Evolutionary conservation across 2,113 vertebrate genomes (phyloP).

Genomic region (Donacobius atricapilla): DNA sequence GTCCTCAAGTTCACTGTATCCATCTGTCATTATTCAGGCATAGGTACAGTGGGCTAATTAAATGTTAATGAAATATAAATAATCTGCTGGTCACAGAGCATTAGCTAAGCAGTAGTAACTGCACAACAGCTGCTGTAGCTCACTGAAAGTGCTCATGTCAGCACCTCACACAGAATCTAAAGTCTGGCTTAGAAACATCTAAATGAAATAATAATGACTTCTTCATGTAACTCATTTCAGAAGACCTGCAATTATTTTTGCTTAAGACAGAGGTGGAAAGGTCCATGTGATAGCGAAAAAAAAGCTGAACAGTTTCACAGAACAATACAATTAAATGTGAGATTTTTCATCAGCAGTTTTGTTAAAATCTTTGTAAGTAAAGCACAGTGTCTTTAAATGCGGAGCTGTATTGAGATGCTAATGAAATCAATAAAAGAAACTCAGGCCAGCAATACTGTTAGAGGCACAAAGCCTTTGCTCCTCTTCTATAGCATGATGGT

Average conservation of each 20-base stretch:
- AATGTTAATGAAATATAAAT: constrained; percentile 73
- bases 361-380: background rate
- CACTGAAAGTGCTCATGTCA: constrained; percentile 52
- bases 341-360: background rate
- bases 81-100: constrained; percentile 46
- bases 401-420: background rate
- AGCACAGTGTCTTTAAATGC: background rate
- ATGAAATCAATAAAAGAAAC: background rate
- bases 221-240: constrained; percentile 21
- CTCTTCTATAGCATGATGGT: background rate
- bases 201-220: constrained; percentile 46
- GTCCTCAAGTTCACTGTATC: constrained; percentile 18
- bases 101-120: constrained; percentile 56
- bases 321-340: background rate
- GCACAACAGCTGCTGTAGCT: constrained; percentile 61
- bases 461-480: background rate
- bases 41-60: constrained; percentile 64
- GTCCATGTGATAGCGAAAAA: background rate
- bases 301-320: background rate
- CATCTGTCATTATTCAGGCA: constrained; percentile 61
- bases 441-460: background rate
- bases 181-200: constrained; percentile 35
- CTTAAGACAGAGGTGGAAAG: background rate
- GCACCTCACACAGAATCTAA: constrained; percentile 43
- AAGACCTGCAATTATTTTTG: constrained; percentile 15